Evolutionary conservation across 2,888 invertebrate species (phyloP), one percentile per base, ranked within the genome.

Genomic region (Scaptomyza reducta): DNA sequence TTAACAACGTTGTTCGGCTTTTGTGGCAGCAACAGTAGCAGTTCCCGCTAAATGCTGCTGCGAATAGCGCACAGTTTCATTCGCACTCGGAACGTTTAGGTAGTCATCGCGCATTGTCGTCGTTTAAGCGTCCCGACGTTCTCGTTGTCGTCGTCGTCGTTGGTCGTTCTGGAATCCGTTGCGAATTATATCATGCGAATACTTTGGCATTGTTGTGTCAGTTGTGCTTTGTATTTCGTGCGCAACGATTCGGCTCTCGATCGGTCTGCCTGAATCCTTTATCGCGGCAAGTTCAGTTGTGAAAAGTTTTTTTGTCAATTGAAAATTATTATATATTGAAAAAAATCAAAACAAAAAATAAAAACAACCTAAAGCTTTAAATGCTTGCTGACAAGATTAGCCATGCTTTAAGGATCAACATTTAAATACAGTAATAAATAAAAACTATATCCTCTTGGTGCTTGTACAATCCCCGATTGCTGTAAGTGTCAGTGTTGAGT

Each of bases 161-260:
- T 44, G 42, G 47, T 64, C 61, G 73, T 31, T 53, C 47, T 33
- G 55, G 38, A 14, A 22, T 54, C 33, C 38, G 16, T 35, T 50
- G 29, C 49, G 45, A 42, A 53, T 54, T 45, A 60, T 59, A 57
- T 59, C 55, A 58, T 68, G 60, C 63, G 62, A 54, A 72, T 49
- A 51, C 53, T 64, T 65, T 62, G 55, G 40, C 62, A 31, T 40
- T 54, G 41, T 61, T 49, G 57, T 54, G 54, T 77, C 86, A 84
- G 83, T 84, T 85, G 71, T 59, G 65, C 63, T 85, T 77, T 59
- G 88, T 60, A 61, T 50, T 73, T 63, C 77, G 79, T 69, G 65
- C 71, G 64, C 44, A 69, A 61, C 77, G 68, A 74, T 69, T 77
- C 74, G 78, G 35, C 45, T 58, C 18, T 9, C 35, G 33, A 49